Evolutionary conservation across 2,888 invertebrate species (phyloP), one percentile per base, ranked within the genome.

Genomic region (Xestoiulus laeticollis): DNA sequence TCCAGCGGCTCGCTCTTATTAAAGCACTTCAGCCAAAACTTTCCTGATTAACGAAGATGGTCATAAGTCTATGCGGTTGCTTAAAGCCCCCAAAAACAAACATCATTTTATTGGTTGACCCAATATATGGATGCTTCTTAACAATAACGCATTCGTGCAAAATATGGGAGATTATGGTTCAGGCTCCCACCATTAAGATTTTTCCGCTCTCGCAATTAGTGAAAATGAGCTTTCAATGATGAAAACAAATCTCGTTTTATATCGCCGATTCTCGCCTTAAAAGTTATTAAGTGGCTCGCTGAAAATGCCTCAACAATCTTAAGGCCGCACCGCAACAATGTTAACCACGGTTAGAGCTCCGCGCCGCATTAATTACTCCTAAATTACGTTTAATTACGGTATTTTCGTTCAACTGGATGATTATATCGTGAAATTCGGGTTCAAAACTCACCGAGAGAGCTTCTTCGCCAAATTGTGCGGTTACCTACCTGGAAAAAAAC

Each of bases 401-500:
- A 30, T 78, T 32, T 78, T 32, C 78, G 78, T 78, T 78, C 78
- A 78, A 78, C 78, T 78, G 78, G 30, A 78, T 78, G 30, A 32
- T 78, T 32, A 78, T 78, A 78, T 30, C 78, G 78, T 32, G 78
- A 78, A 78, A 78, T 78, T 78, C 78, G 78, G 78, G 78, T 78
- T 85, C 44, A 26, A 32, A 43, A 87, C 87, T 87, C 87, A 87
- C 87, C 87, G 48, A 84, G 26, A 38, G 48, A 44, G 84, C 83
- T 87, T 87, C 78, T 87, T 78, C 78, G 59, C 87, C 87, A 83
- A 87, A 87, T 87, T 68, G 82, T 87, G 87, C 68, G 83, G 87
- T 87, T 87, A 87, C 87, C 87, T 87, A 87, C 87, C 87, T 87
- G 87, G 83, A 87, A 87, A 68, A 87, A 87, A 87, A 43, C 68